Evolutionary conservation across 2,888 invertebrate genomes (phyloP), one percentile per base, ranked within the genome.

Genomic region (Tetanocera ferruginea): DNA sequence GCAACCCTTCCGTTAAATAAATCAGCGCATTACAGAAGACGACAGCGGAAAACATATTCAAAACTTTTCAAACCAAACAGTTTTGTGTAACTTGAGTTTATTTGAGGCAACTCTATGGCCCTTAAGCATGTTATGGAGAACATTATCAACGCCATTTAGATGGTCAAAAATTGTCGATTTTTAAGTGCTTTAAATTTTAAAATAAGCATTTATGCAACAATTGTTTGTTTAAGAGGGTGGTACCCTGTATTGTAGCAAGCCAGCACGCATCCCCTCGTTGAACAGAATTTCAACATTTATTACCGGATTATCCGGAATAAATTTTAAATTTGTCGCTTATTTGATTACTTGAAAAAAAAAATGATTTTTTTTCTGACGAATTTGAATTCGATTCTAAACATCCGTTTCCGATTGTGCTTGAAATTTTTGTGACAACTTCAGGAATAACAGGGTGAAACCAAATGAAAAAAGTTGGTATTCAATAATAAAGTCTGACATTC

Each of bases 1-100:
- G 83, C 86, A 87, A 87, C 88, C 87, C 88, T 88, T 87, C 87
- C 87, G 88, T 82, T 83, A 25, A 78, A 87, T 88, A 88, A 87
- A 87, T 88, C 87, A 87, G 79, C 80, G 83, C 84, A 85, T 86
- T 84, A 84, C 78, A 83, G 82, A 81, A 14, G 1, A 34, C 25
- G 25, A 60, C 37, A 75, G 25, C 75, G 67, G 75, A 67, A 75
- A 75, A 31, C 51, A 75, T 19, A 75, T 37, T 67, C 67, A 75
- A 75, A 75, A 75, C 31, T 43, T 70, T 57, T 78, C 37, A 64
- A 78, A 75, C 37, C 69, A 64, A 60, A 37, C 23, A 55, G 57
- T 19, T 34, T 19, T 34, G 55, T 55, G 19, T 31, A 14, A 64
- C 43, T 43, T 3, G 11, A 43, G 14, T 43, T 43, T 43, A 64